Conservation (phyloP, 1,140 invertebrate genomes). For the Branchinecta lynchi region DNA sequence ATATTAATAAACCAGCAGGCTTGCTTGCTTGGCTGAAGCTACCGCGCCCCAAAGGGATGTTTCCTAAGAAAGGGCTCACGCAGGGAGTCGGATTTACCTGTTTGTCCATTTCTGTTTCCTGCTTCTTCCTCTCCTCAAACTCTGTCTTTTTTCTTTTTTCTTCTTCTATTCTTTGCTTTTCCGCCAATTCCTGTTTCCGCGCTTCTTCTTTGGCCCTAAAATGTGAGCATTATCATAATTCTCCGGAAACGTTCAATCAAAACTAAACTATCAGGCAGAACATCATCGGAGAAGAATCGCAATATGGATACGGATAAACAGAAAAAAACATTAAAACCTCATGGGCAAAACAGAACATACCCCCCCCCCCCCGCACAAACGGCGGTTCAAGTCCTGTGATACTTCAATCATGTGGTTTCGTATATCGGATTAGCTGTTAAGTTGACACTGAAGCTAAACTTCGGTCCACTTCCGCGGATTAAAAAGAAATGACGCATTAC, state of each 20-base stretch:
- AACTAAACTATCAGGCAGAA: conserved; percentile 13
- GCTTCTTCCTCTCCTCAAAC: conserved; percentile 46
- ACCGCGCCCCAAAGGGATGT: conserved; percentile 37
- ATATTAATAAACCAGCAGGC: no score
- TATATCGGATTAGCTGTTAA: no score
- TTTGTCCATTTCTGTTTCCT: conserved; percentile 48
- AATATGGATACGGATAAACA: not conserved
- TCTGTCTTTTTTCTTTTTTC: conserved; percentile 45
- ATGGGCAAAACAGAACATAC: no score
- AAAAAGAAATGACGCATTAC: no score
- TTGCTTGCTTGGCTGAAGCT: conserved; percentile 31
- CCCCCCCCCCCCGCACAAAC: no score
- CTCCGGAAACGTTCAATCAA: conserved; percentile 8
- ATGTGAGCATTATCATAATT: conserved; percentile 19
- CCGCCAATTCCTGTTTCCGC: conserved; percentile 55
- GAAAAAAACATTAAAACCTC: no score
- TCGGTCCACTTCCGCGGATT: no score
- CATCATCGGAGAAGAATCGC: not conserved
- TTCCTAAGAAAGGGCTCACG: conserved; percentile 46
- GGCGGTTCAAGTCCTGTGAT: no score
- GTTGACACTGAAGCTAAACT: no score
- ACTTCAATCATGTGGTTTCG: no score
- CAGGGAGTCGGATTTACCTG: conserved; percentile 38
- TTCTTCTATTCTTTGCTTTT: conserved; percentile 51
- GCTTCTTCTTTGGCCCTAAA: conserved; percentile 66